A percentile compares a stretch with the other conserved stretches of the same genome.
These are phyloP conservation scores for Ichneumon xanthorius DNA, from an alignment of 2,888 invertebrate species.

Conservation along the genomic window DNA sequence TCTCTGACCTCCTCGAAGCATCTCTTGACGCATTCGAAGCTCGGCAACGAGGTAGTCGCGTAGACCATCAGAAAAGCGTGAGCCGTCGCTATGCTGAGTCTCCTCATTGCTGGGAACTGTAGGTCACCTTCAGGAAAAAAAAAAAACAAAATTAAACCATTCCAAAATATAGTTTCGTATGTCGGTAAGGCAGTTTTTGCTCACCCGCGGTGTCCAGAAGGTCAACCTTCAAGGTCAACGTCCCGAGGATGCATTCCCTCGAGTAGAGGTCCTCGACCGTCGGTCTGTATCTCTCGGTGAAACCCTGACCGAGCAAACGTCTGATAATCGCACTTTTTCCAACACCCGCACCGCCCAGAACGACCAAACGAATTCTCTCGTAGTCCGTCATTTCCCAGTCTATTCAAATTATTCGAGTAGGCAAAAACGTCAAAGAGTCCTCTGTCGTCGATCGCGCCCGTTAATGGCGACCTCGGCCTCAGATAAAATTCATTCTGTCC, in stretches of 20 bases:
- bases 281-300: conserved; percentile 92
- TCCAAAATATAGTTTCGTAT: neutral
- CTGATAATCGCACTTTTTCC: conserved; percentile 95
- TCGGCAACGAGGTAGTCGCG: conserved; percentile 90
- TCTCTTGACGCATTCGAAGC: conserved; percentile 90
- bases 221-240: conserved; percentile 89
- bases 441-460: neutral
- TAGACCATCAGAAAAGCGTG: conserved; percentile 96
- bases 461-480: neutral
- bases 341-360: conserved; percentile 93
- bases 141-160: neutral
- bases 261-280: conserved; percentile 96
- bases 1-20: conserved; percentile 94
- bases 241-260: conserved; percentile 92
- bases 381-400: conserved; percentile 87
- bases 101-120: conserved; percentile 96
- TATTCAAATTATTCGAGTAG: conserved; percentile 2
- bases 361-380: conserved; percentile 93
- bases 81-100: conserved; percentile 94
- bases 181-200: neutral
- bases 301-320: conserved; percentile 92
- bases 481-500: conserved; percentile 44
- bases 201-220: conserved; percentile 83
- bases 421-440: conserved; percentile 2
- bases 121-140: conserved; percentile 88